phyloP scores from a whole-genome alignment of 2,113 vertebrate genomes.

The Peucedramus taeniatus region DNA sequence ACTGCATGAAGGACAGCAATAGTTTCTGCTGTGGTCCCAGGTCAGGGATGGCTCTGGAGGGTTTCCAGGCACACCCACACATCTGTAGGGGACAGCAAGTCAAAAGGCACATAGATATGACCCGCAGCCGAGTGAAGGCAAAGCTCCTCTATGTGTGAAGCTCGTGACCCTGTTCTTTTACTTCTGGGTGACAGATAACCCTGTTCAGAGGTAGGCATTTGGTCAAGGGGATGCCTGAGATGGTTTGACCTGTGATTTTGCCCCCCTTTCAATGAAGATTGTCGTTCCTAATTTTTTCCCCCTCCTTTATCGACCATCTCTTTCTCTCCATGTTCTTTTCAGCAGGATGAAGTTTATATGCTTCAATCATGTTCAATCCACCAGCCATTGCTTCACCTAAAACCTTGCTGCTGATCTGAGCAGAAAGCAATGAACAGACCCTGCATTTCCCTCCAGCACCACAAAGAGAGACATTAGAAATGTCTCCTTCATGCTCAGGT shows the following conservation, averaged over 20 bases:
- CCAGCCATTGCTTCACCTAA: background rate
- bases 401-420: background rate
- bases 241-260: background rate
- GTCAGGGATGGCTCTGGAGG: background rate
- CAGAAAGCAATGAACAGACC: background rate
- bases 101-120: background rate
- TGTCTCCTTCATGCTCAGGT: background rate
- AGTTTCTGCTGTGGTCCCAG: fast-evolving
- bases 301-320: background rate
- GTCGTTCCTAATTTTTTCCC: background rate
- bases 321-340: background rate
- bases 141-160: background rate
- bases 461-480: background rate
- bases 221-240: background rate
- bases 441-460: background rate
- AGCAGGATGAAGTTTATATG: background rate
- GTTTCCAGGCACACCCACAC: background rate
- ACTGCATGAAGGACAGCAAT: background rate
- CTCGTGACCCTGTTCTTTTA: background rate
- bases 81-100: background rate
- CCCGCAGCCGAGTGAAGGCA: background rate
- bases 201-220: background rate
- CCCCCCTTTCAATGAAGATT: background rate
- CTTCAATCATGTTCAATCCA: background rate
- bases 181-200: background rate